Conservation (phyloP, 1,140 invertebrate species). For the Drosophila oshimai region DNA sequence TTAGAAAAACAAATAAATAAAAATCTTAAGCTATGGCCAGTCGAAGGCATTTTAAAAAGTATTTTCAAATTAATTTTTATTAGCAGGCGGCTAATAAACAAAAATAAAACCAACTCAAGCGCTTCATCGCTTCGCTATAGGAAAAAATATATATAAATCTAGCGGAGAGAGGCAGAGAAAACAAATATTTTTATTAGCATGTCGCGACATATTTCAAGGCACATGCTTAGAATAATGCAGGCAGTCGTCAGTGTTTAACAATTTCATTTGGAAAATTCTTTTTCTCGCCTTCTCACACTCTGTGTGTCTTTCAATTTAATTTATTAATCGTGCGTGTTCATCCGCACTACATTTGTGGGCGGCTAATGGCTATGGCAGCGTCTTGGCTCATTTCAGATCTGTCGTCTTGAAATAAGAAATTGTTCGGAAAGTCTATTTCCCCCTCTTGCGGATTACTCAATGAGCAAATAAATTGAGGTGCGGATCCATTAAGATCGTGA, state of each 20-base stretch:
- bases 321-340: slow-evolving; percentile 77
- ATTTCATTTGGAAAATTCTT: slow-evolving; percentile 52
- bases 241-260: slow-evolving; percentile 51
- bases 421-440: slow-evolving; percentile 12
- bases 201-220: slow-evolving; percentile 74
- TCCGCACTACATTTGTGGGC: slow-evolving; percentile 60
- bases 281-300: slow-evolving; percentile 38
- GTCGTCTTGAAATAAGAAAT: slow-evolving; percentile 44
- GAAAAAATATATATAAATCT: slow-evolving; percentile 63
- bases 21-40: slow-evolving; percentile 59
- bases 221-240: slow-evolving; percentile 61
- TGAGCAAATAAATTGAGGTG: slow-evolving; percentile 33
- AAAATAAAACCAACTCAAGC: slow-evolving; percentile 49
- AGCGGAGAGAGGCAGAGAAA: slow-evolving; percentile 10
- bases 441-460: slow-evolving; percentile 47
- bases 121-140: slow-evolving; percentile 17
- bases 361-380: slow-evolving; percentile 37
- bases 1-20: slow-evolving; percentile 78
- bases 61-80: slow-evolving; percentile 82
- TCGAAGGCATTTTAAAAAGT: slow-evolving; percentile 58
- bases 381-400: slow-evolving; percentile 46
- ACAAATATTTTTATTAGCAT: slow-evolving; percentile 73
- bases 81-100: slow-evolving; percentile 72
- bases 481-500: slow-evolving; percentile 2
- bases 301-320: slow-evolving; percentile 78